Evolutionary conservation across 2,113 vertebrate genomes (phyloP), one percentile per base, ranked within the genome.

Genomic region (Otocyon megalotis): DNA sequence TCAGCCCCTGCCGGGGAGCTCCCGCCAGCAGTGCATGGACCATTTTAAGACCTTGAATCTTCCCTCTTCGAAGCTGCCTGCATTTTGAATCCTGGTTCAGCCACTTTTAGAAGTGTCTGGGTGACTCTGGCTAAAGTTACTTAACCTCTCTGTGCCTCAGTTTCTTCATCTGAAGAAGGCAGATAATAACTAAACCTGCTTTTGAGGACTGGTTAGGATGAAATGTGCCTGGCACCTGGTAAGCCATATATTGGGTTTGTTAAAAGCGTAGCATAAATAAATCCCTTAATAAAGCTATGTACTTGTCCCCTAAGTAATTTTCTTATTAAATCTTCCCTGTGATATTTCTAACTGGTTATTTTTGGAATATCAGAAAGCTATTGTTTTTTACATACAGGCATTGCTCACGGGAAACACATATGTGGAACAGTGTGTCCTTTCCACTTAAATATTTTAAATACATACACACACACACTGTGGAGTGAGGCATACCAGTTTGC

Each of bases 311-410:
- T 15, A 58, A 58, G 20, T 77, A 50, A 62, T 90, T 86, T 92
- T 82, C 71, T 71, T 53, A 63, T 69, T 91, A 54, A 91, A 32
- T 58, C 37, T 67, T 79, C 37, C 28, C n/a, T 32, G 8, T 69
- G 28, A 22, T 71, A 86, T 77, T 93, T 76, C 85, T 85, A 94
- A 53, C n/a, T 53, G 58, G 71, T 60, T 91, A 86, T 90, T 94
- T 97, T n/a, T 30, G 48, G 37, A 80, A 72, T 30, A 30, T n/a
- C 94, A 95, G 58, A 63, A 80, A 90, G 24, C 76, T 37, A 35
- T 58, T 80, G 37, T 72, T 69, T 80, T 83, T 83, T 35, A 58
- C 1, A 58, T 28, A 80, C 0, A 88, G 30, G 82, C n/a, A 88
- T 24, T 92, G 88, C 43, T 85, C 22, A 48, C 12, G 77, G 2